phyloP scores from a whole-genome alignment of 2,797 vertebrate genomes.

The Danio choprae region DNA sequence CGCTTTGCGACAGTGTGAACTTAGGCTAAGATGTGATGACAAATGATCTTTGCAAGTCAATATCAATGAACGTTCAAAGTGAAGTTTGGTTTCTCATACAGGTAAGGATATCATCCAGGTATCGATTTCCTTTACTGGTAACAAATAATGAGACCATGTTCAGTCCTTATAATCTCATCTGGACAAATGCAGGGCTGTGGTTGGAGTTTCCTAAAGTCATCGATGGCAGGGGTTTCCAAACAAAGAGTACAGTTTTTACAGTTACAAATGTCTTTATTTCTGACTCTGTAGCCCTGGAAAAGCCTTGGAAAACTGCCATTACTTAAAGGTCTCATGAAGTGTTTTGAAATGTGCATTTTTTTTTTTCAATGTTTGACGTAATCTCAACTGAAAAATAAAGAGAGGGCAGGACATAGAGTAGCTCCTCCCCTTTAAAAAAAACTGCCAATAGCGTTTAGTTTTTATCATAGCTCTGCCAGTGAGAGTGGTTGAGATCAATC shows the following conservation, averaged over 20 bases:
- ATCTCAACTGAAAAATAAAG: no score
- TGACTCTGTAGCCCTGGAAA: background rate
- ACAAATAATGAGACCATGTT: slow-evolving; percentile 20
- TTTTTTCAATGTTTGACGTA: no score
- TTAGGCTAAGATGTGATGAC: slow-evolving; percentile 41
- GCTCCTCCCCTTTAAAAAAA: no score
- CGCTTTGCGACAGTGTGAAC: slow-evolving; percentile 30
- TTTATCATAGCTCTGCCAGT: no score
- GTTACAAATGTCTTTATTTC: background rate
- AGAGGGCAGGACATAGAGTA: no score
- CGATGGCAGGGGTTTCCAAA: background rate
- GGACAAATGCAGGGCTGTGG: background rate
- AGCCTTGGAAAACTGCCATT: background rate
- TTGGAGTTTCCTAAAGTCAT: background rate
- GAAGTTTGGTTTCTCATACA: slow-evolving; percentile 11
- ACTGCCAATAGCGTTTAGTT: no score
- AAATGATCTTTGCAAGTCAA: slow-evolving; percentile 32
- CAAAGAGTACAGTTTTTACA: background rate
- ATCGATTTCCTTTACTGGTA: slow-evolving; percentile 21
- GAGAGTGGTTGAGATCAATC: no score
- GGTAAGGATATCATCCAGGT: slow-evolving; percentile 3
- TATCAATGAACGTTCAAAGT: slow-evolving; percentile 16
- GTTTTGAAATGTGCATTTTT: no score
- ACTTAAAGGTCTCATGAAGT: no score
- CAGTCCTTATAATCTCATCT: slow-evolving; percentile 13